Conservation (phyloP, 2,113 vertebrate species). For the Sinocyclocheilus maitianheensis region DNA sequence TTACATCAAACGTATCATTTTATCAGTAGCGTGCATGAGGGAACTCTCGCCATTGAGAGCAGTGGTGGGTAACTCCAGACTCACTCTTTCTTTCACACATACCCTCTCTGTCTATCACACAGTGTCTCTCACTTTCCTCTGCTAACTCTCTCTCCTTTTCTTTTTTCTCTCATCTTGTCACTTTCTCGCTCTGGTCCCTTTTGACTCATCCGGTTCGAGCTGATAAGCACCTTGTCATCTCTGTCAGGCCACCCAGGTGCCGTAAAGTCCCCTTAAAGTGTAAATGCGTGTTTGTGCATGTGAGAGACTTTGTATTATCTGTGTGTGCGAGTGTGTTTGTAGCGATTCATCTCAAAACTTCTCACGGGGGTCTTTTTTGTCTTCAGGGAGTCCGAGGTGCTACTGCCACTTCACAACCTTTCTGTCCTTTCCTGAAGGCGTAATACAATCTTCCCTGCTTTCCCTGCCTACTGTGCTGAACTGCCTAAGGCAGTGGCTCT, state of each 20-base stretch:
- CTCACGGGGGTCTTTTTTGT: neutral
- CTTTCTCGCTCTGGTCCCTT: slow-evolving; percentile 52
- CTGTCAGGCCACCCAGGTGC: slow-evolving; percentile 33
- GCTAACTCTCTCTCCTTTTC: slow-evolving; percentile 38
- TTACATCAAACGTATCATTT: slow-evolving; percentile 21
- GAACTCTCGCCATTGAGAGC: slow-evolving; percentile 28
- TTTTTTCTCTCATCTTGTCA: slow-evolving; percentile 47
- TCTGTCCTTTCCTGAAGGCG: neutral
- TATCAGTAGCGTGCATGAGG: slow-evolving; percentile 30
- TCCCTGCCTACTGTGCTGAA: neutral
- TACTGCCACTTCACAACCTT: neutral
- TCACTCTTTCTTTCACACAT: slow-evolving; percentile 1
- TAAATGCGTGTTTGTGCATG: slow-evolving; percentile 46
- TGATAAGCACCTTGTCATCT: slow-evolving; percentile 40
- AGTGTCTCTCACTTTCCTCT: slow-evolving; percentile 52
- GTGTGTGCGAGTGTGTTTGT: slow-evolving; percentile 19
- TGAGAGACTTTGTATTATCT: slow-evolving; percentile 28
- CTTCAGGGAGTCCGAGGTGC: neutral
- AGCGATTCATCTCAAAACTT: neutral
- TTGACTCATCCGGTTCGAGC: slow-evolving; percentile 48
- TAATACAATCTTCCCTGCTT: neutral
- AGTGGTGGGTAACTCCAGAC: slow-evolving; percentile 7
- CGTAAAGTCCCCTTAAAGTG: neutral
- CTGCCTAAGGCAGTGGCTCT: neutral
- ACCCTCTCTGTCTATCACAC: neutral